These are phyloP conservation scores for Cariama cristata DNA, from an alignment of 2,113 vertebrate genomes.

Conservation along the genomic window DNA sequence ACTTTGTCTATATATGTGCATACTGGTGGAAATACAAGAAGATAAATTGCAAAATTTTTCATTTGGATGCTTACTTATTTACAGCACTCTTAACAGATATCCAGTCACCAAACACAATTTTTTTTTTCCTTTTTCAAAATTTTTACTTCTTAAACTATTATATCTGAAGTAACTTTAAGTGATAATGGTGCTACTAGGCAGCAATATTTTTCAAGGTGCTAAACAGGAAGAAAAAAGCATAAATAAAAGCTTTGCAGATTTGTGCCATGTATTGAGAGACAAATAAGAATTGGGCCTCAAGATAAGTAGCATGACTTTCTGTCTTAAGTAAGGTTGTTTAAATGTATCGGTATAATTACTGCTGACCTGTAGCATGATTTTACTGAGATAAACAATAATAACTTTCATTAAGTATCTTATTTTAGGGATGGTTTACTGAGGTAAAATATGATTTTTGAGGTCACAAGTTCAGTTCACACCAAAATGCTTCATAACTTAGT, in stretches of 20 bases:
- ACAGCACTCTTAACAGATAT: neutral
- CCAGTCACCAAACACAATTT: neutral
- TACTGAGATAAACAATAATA: neutral
- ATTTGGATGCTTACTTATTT: neutral
- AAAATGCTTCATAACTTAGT: slow-evolving; percentile 24
- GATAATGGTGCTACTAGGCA: neutral
- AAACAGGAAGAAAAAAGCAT: neutral
- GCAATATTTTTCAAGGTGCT: neutral
- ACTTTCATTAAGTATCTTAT: neutral
- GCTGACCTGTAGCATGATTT: neutral
- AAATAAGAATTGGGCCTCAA: neutral
- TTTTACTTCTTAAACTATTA: neutral
- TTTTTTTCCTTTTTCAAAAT: neutral
- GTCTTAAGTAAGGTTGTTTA: neutral
- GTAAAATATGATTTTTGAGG: neutral
- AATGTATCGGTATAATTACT: neutral
- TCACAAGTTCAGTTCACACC: neutral
- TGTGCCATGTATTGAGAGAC: neutral
- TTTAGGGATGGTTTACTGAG: neutral
- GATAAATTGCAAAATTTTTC: neutral
- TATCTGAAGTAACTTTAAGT: neutral
- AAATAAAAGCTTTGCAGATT: neutral
- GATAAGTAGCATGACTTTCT: neutral
- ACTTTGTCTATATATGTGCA: neutral
- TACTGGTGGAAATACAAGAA: neutral